A percentile compares a stretch with the other conserved stretches of the same genome.
Evolutionary conservation across 1,140 invertebrate genomes (phyloP).

Genomic region (Megalonaias nervosa): DNA sequence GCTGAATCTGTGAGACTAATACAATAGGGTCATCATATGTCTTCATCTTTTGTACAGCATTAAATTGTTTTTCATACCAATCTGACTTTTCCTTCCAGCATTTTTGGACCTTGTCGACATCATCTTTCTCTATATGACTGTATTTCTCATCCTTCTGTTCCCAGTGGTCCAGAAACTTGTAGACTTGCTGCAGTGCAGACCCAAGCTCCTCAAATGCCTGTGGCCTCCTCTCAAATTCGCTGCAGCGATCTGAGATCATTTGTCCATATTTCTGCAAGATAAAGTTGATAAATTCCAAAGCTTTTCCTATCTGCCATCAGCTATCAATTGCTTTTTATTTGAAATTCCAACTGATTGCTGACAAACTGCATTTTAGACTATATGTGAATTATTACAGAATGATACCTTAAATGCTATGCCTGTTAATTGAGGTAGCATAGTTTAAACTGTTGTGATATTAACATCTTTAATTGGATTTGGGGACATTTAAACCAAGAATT

Average conservation of each 20-base stretch:
- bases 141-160: constrained; percentile 81
- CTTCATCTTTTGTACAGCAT: constrained; percentile 75
- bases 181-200: constrained; percentile 80
- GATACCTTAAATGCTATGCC: no score
- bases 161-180: constrained; percentile 82
- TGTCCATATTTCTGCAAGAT: constrained; percentile 77
- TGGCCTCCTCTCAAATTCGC: constrained; percentile 85
- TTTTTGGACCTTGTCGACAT: constrained; percentile 81
- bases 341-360: no score
- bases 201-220: constrained; percentile 84
- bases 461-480: no score
- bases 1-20: constrained; percentile 82
- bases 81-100: constrained; percentile 72
- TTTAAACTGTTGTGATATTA: no score
- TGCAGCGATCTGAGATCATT: constrained; percentile 85
- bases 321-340: no score
- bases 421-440: no score
- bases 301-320: background rate
- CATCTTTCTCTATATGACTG: constrained; percentile 85
- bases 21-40: constrained; percentile 79
- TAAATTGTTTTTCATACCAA: constrained; percentile 84
- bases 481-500: no score
- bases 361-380: no score
- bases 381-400: no score
- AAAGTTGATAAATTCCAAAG: background rate